These are phyloP conservation scores for Rhinolophus ferrumequinum DNA, from an alignment of 2,113 vertebrate genomes.

Conservation along the genomic window DNA sequence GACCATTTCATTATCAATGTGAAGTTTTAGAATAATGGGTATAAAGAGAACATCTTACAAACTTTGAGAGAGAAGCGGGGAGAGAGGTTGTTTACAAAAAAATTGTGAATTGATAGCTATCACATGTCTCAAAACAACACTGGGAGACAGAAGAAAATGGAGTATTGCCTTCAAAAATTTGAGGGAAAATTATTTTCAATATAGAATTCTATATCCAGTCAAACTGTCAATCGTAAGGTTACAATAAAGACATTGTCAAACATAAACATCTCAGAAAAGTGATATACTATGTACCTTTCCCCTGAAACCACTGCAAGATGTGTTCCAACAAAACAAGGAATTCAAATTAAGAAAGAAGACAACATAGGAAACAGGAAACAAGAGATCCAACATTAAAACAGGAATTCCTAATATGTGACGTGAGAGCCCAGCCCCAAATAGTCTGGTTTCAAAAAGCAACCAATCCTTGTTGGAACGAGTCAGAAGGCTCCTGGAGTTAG, in stretches of 20 bases:
- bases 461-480: not conserved
- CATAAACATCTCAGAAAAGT: not conserved
- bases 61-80: not conserved
- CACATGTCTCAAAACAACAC: not conserved
- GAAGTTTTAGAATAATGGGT: not conserved
- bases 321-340: not conserved
- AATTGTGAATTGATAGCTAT: not conserved
- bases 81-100: not conserved
- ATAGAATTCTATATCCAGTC: not conserved
- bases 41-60: not conserved
- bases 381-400: conserved; percentile 2
- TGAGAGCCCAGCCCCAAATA: not conserved
- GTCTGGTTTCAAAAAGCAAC: not conserved
- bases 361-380: not conserved
- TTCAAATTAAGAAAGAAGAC: not conserved
- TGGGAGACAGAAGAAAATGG: not conserved
- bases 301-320: not conserved
- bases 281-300: not conserved
- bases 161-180: not conserved
- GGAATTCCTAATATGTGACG: not conserved
- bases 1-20: not conserved
- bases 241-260: not conserved
- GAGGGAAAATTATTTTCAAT: not conserved
- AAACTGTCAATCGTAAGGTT: not conserved
- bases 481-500: not conserved